phyloP scores from a whole-genome alignment of 2,113 vertebrate species.

The Eclectus roratus region DNA sequence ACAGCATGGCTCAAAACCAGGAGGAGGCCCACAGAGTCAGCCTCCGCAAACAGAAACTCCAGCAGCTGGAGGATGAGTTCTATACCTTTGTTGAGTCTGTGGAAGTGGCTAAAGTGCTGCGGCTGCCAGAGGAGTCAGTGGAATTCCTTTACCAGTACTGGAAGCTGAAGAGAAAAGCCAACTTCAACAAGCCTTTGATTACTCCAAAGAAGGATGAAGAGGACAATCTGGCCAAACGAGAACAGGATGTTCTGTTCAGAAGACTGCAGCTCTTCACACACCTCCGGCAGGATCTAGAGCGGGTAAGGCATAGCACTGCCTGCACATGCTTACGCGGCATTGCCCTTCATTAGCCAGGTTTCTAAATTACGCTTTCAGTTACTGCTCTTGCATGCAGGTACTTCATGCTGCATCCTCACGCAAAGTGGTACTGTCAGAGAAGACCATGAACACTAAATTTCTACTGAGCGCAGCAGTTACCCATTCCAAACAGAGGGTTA shows the following conservation, averaged over 20 bases:
- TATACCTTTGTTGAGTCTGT: slow-evolving; percentile 85
- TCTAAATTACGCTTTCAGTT: accelerated
- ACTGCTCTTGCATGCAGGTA: accelerated
- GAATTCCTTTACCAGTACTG: slow-evolving; percentile 96
- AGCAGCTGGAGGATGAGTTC: slow-evolving; percentile 95
- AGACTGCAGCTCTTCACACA: slow-evolving; percentile 95
- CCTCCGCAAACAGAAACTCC: slow-evolving; percentile 90
- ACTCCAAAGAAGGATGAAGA: slow-evolving; percentile 96
- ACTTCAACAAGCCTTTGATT: slow-evolving; percentile 94
- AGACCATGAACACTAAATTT: neutral
- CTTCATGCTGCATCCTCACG: accelerated
- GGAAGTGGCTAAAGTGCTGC: slow-evolving; percentile 82
- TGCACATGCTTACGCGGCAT: accelerated
- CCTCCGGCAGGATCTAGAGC: slow-evolving; percentile 94
- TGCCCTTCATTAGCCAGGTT: neutral
- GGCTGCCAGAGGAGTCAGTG: slow-evolving; percentile 80
- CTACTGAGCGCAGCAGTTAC: neutral
- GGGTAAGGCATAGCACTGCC: slow-evolving; percentile 74
- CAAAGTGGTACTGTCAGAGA: neutral
- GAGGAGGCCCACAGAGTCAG: slow-evolving; percentile 85
- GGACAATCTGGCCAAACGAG: slow-evolving; percentile 91
- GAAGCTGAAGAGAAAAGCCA: slow-evolving; percentile 94
- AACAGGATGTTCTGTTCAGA: slow-evolving; percentile 93
- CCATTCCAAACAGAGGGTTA: neutral
- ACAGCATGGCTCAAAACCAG: slow-evolving; percentile 74